A percentile compares a stretch with the other conserved stretches of the same genome.
Evolutionary conservation across 2,888 invertebrate species (phyloP).

Genomic region (Amphipoea lucens): DNA sequence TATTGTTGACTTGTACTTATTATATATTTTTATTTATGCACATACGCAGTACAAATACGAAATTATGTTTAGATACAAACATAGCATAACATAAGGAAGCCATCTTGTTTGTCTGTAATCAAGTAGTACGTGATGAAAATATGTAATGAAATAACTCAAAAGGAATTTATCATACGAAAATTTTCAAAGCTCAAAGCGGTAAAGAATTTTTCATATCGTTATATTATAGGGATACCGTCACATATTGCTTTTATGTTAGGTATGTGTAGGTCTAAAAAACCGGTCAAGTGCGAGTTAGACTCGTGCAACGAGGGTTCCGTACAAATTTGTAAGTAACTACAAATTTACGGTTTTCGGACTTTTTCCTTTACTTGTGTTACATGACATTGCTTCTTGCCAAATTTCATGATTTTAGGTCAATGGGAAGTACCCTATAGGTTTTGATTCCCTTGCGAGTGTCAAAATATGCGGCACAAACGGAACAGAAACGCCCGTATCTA

Average conservation of each 20-base stretch:
- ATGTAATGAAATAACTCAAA: conserved; percentile 10
- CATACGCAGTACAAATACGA: neutral
- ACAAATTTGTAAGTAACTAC: too few species aligned
- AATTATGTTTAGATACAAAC: neutral
- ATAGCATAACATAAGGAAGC: neutral
- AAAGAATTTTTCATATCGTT: conserved; percentile 26
- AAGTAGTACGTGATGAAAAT: conserved; percentile 28
- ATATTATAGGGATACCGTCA: neutral
- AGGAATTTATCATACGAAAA: conserved; percentile 20
- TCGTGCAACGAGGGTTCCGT: too few species aligned
- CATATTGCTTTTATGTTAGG: neutral
- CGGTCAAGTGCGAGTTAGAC: too few species aligned
- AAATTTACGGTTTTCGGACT: too few species aligned
- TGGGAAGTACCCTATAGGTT: too few species aligned
- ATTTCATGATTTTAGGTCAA: too few species aligned
- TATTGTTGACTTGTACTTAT: too few species aligned
- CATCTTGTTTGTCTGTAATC: conserved; percentile 31
- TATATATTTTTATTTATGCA: neutral
- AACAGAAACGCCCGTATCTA: too few species aligned
- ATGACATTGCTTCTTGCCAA: too few species aligned
- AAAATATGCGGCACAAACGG: too few species aligned
- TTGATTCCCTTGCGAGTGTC: too few species aligned
- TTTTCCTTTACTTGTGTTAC: too few species aligned
- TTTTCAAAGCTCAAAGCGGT: conserved; percentile 2
- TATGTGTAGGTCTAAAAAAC: neutral